These are phyloP conservation scores for Stenopsyche tienmushanensis DNA, from an alignment of 1,140 invertebrate genomes.

Conservation along the genomic window DNA sequence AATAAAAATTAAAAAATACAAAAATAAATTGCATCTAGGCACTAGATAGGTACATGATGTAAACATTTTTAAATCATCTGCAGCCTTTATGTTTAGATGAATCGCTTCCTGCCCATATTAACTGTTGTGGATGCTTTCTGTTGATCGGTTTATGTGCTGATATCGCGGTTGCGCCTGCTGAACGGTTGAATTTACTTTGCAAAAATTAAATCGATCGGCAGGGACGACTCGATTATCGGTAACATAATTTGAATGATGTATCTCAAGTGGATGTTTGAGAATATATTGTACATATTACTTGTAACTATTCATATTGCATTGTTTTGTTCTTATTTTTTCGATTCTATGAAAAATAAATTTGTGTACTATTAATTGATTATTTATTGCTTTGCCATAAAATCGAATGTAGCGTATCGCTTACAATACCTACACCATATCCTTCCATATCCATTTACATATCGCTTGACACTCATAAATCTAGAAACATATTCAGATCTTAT, in stretches of 20 bases:
- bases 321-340: conserved; percentile 40
- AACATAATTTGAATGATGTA: conserved; percentile 16
- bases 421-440: no score
- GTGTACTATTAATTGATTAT: conserved; percentile 31
- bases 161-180: neutral
- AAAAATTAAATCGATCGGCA: neutral
- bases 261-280: conserved; percentile 33
- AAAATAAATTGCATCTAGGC: conserved; percentile 32
- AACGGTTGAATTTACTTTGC: neutral
- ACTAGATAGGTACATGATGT: conserved; percentile 37
- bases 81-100: conserved; percentile 37
- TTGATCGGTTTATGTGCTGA: conserved; percentile 19
- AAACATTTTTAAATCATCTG: conserved; percentile 34
- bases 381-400: no score
- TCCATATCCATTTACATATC: no score
- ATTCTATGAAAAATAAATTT: conserved; percentile 40
- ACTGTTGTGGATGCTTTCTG: conserved; percentile 27
- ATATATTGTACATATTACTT: conserved; percentile 39
- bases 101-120: conserved; percentile 31
- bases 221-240: neutral
- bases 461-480: no score
- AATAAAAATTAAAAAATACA: conserved; percentile 30
- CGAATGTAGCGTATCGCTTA: neutral
- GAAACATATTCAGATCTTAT: no score
- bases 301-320: conserved; percentile 39